A percentile compares a stretch with the other conserved stretches of the same genome.
Conservation (phyloP, 2,113 vertebrate species). For the Epinephelus fuscoguttatus region DNA sequence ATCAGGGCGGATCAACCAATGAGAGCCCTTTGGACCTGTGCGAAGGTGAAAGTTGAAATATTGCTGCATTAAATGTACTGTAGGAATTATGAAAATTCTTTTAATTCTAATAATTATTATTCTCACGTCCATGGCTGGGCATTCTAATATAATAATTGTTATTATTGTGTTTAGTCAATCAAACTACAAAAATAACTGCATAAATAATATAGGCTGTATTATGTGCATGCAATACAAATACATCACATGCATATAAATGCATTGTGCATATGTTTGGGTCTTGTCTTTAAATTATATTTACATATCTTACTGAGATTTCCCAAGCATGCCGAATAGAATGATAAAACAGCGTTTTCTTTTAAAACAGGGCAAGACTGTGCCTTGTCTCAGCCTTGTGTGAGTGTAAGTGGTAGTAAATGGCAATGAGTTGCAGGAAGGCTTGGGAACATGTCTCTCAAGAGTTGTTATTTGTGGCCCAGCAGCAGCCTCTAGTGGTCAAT, state of each 20-base stretch:
- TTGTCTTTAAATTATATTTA: neutral
- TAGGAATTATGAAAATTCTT: slow-evolving; percentile 5
- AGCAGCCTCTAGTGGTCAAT: slow-evolving; percentile 9
- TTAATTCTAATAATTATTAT: neutral
- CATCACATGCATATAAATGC: neutral
- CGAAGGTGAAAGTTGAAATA: slow-evolving; percentile 60
- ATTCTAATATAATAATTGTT: neutral
- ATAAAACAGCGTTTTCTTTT: neutral
- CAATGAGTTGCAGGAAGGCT: neutral
- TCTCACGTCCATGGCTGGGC: neutral
- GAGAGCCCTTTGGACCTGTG: slow-evolving; percentile 17
- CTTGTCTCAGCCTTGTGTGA: neutral
- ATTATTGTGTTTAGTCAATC: neutral
- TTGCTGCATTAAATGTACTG: slow-evolving; percentile 35
- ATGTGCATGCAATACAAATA: neutral
- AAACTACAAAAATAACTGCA: neutral
- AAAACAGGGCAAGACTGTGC: neutral
- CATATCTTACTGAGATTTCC: neutral
- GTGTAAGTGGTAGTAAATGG: neutral
- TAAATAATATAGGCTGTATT: too few relatives aligned
- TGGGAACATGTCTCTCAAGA: neutral
- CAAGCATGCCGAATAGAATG: neutral
- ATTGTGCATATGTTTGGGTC: neutral
- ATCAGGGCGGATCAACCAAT: slow-evolving; percentile 71
- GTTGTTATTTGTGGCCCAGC: slow-evolving; percentile 4